Conservation (phyloP, 2,888 invertebrate genomes). For the Gerris lacustris region DNA sequence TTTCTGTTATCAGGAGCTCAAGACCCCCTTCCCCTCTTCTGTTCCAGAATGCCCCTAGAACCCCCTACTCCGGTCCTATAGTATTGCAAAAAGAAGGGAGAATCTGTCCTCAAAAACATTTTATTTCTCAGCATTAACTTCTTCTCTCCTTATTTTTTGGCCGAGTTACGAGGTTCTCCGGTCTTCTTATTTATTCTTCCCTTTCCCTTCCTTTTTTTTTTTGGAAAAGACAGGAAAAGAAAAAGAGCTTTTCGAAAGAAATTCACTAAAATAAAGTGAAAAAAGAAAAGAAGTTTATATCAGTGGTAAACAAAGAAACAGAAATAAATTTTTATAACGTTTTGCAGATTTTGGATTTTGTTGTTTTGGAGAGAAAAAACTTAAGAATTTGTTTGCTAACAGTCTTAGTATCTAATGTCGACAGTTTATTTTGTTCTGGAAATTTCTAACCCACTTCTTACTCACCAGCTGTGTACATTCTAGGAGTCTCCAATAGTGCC, state of each 20-base stretch:
- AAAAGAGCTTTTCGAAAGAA: background rate
- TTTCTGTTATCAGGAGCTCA: slow-evolving; percentile 40
- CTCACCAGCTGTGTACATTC: no score
- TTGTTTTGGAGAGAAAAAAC: background rate
- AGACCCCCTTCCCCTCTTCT: slow-evolving; percentile 11
- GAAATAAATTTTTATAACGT: slow-evolving; percentile 1
- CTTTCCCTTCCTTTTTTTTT: background rate
- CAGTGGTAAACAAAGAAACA: background rate
- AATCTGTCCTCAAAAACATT: slow-evolving; percentile 1
- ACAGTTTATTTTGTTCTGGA: no score
- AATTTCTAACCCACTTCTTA: no score
- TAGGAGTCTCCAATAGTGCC: no score
- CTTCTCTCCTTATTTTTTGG: slow-evolving; percentile 14
- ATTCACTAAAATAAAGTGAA: background rate
- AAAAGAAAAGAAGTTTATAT: background rate
- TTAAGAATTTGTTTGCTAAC: no score
- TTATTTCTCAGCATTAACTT: background rate
- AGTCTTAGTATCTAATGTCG: no score
- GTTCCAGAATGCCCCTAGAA: background rate
- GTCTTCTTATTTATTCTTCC: background rate
- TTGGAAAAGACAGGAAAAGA: background rate
- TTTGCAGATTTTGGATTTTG: background rate
- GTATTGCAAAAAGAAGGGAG: no score
- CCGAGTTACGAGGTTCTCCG: no score
- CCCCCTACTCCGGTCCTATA: background rate